A percentile compares a stretch with the other conserved stretches of the same genome.
Conservation (phyloP, 2,888 invertebrate species). For the Sarcophaga rosellei region DNA sequence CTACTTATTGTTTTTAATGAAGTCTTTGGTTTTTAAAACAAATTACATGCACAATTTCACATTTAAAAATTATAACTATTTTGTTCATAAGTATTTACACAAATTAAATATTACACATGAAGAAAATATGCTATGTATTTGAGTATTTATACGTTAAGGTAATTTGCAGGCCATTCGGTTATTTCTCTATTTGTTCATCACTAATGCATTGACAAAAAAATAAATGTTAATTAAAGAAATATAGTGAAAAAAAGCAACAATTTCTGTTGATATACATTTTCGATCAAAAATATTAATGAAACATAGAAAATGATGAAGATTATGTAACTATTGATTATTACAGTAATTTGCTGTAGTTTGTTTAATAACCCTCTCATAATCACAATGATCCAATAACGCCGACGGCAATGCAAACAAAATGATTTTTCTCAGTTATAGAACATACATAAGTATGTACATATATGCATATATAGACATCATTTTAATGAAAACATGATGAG, state of each 20-base stretch:
- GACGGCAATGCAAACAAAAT: not conserved
- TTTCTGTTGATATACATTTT: not conserved
- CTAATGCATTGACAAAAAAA: slow-evolving; percentile 47
- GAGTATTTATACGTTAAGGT: not conserved
- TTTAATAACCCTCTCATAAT: not conserved
- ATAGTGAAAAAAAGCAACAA: not conserved
- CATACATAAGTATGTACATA: slow-evolving; percentile 5
- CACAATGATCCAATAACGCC: not conserved
- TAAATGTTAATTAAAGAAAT: not conserved
- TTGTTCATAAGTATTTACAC: too few relatives aligned
- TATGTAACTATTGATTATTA: slow-evolving; percentile 5
- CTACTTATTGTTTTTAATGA: too few relatives aligned
- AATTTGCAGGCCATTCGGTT: slow-evolving; percentile 6
- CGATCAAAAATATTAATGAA: not conserved
- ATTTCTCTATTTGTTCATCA: slow-evolving; percentile 21
- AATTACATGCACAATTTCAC: too few relatives aligned
- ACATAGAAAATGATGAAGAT: not conserved
- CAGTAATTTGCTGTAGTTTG: not conserved
- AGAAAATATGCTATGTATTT: too few relatives aligned
- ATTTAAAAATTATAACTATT: too few relatives aligned
- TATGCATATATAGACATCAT: not conserved
- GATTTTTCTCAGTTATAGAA: not conserved
- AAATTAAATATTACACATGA: too few relatives aligned
- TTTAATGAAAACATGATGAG: not conserved
- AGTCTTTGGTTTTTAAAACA: too few relatives aligned